Evolutionary conservation across 2,888 invertebrate genomes (phyloP), one percentile per base, ranked within the genome.

Genomic region (Drosophila multiciliata): DNA sequence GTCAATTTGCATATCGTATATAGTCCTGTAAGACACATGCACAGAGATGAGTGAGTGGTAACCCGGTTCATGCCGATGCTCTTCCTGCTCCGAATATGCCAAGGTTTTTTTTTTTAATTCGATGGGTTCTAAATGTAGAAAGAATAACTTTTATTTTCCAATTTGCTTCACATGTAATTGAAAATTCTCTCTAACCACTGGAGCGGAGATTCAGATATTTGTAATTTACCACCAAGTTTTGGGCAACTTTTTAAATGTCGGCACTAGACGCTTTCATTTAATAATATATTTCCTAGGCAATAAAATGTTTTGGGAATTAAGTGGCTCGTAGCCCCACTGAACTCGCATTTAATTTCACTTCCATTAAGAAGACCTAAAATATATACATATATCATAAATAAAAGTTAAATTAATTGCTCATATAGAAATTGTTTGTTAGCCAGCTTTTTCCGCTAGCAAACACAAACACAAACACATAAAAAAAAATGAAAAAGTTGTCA

Each of bases 401-500:
- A 78, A 78, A 78, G 69, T 62, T 63, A 79, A 78, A 77, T 77
- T 73, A 77, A 77, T 73, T 76, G 69, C 61, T 63, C 73, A 52
- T 77, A 62, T 65, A 73, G 61, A 68, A 73, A 72, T 64, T 77
- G 64, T 68, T 64, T 73, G 60, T 35, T 35, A 65, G 74, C n/a
- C 32, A 63, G 50, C 61, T 75, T 72, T 76, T 77, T 76, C 68
- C 64, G 68, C 61, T 54, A 54, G 68, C 61, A 50, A 40, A 68
- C 64, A 73, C 61, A 73, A 64, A 15, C 42, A 20, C 12, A 42
- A 1, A n/a, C n/a, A n/a, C n/a, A n/a, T n/a, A 11, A 23, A 15
- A 59, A 73, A 73, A 77, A 73, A 48, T 62, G 50, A 64, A 68
- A 63, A 49, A 66, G 63, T 79, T 75, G 75, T 74, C 69, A 66